phyloP scores from a whole-genome alignment of 2,888 invertebrate genomes.

The Volucella inflata region DNA sequence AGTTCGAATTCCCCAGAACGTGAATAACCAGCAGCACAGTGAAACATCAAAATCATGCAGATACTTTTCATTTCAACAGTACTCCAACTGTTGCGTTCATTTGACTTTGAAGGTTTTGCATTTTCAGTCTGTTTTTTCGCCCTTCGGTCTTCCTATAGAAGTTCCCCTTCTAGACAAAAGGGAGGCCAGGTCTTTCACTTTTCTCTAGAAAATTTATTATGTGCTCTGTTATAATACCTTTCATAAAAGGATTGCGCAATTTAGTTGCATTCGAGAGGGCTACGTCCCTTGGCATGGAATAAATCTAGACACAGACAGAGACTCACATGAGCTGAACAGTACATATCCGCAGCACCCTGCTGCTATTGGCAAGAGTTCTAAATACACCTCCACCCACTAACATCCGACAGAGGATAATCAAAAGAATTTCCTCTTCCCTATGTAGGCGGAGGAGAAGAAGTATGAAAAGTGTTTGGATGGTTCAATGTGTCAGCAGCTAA shows the following conservation, averaged over 20 bases:
- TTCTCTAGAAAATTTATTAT: constrained; percentile 55
- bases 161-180: not conserved
- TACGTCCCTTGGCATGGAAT: constrained; percentile 43
- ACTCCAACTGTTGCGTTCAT: constrained; percentile 50
- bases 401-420: constrained; percentile 50
- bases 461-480: constrained; percentile 38
- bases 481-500: constrained; percentile 71
- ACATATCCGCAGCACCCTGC: constrained; percentile 9
- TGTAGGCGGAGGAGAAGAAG: constrained; percentile 16
- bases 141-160: not conserved
- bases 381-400: constrained; percentile 22
- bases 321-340: constrained; percentile 20
- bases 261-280: constrained; percentile 63
- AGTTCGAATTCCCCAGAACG: too few relatives aligned
- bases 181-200: constrained; percentile 3
- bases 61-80: not conserved
- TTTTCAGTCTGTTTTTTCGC: not conserved
- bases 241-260: constrained; percentile 71
- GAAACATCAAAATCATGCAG: too few relatives aligned
- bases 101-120: constrained; percentile 11
- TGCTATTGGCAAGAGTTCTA: constrained; percentile 33
- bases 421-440: constrained; percentile 47
- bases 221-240: constrained; percentile 63
- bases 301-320: not conserved
- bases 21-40: too few relatives aligned